Conservation (phyloP, 1,140 invertebrate genomes). For the Drosophila seguyi region DNA sequence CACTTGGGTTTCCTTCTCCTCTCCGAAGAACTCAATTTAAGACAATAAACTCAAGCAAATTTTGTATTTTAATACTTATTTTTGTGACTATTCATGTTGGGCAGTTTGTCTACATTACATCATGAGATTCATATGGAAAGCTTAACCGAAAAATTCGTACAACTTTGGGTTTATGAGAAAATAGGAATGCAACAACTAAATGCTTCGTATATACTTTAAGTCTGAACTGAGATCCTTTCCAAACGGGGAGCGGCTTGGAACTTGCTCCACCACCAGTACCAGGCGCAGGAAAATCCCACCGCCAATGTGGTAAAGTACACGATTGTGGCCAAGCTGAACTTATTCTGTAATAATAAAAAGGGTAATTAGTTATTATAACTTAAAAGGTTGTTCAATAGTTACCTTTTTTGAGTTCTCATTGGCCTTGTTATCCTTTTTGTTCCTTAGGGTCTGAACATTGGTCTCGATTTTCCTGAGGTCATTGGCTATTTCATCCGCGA, state of each 20-base stretch:
- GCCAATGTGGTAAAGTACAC: slow-evolving; percentile 55
- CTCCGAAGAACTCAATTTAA: slow-evolving; percentile 54
- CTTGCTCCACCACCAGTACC: slow-evolving; percentile 74
- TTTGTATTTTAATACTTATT: slow-evolving; percentile 1
- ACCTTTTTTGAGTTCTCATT: slow-evolving; percentile 33
- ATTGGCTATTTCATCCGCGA: slow-evolving; percentile 66
- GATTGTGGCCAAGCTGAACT: slow-evolving; percentile 32
- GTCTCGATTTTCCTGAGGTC: slow-evolving; percentile 60
- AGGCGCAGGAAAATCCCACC: slow-evolving; percentile 60
- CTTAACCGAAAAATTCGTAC: slow-evolving; percentile 10
- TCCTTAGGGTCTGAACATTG: slow-evolving; percentile 40
- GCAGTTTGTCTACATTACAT: slow-evolving; percentile 22
- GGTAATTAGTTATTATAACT: not conserved
- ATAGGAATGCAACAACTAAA: slow-evolving; percentile 27
- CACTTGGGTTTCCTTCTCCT: slow-evolving; percentile 62
- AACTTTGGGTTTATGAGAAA: slow-evolving; percentile 16
- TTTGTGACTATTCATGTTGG: slow-evolving; percentile 8
- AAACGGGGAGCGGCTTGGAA: slow-evolving; percentile 29
- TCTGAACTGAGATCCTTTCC: slow-evolving; percentile 50
- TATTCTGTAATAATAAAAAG: slow-evolving; percentile 39
- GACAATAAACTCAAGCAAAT: not conserved
- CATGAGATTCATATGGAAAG: slow-evolving; percentile 6
- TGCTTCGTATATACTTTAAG: slow-evolving; percentile 32
- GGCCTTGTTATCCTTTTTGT: slow-evolving; percentile 41
- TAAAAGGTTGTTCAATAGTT: not conserved